Percentiles rank a stretch among this genome's conserved stretches.
phyloP scores from a whole-genome alignment of 1,140 invertebrate species.

The Pseudachorutes palmiensis region DNA sequence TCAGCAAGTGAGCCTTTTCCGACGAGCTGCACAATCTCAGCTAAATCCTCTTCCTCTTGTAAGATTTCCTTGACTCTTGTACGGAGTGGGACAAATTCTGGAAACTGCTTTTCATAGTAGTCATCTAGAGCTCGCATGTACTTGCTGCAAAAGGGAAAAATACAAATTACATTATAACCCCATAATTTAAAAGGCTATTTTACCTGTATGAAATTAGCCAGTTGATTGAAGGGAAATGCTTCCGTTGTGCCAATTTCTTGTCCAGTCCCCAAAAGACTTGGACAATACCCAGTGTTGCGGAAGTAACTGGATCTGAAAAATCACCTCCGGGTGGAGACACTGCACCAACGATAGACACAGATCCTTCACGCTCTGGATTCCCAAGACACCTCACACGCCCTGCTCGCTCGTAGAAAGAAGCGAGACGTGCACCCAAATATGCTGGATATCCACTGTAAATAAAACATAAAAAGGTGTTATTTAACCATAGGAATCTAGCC shows the following conservation, averaged over 20 bases:
- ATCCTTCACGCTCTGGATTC: slow-evolving; percentile 94
- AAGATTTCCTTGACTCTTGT: slow-evolving; percentile 94
- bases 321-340: slow-evolving; percentile 98
- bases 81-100: slow-evolving; percentile 92
- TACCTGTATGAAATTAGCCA: slow-evolving; percentile 97
- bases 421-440: slow-evolving; percentile 92
- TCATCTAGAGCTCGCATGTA: slow-evolving; percentile 97
- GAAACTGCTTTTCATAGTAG: slow-evolving; percentile 98
- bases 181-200: slow-evolving; percentile 12
- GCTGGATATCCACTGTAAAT: slow-evolving; percentile 88
- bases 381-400: slow-evolving; percentile 96
- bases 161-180: not conserved
- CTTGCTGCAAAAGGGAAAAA: slow-evolving; percentile 62
- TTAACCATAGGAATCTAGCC: slow-evolving; percentile 1
- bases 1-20: slow-evolving; percentile 98
- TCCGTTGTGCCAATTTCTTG: slow-evolving; percentile 97
- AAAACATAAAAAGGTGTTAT: not conserved
- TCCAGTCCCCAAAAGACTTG: slow-evolving; percentile 99
- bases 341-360: slow-evolving; percentile 98
- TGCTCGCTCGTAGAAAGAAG: slow-evolving; percentile 98
- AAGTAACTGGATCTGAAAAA: slow-evolving; percentile 99
- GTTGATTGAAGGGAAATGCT: slow-evolving; percentile 99
- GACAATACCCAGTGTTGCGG: slow-evolving; percentile 97
- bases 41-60: slow-evolving; percentile 98
- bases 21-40: slow-evolving; percentile 98